Base-by-base conservation (phyloP, 2,888 invertebrate species). In the Drosophila parthenogenetica region DNA sequence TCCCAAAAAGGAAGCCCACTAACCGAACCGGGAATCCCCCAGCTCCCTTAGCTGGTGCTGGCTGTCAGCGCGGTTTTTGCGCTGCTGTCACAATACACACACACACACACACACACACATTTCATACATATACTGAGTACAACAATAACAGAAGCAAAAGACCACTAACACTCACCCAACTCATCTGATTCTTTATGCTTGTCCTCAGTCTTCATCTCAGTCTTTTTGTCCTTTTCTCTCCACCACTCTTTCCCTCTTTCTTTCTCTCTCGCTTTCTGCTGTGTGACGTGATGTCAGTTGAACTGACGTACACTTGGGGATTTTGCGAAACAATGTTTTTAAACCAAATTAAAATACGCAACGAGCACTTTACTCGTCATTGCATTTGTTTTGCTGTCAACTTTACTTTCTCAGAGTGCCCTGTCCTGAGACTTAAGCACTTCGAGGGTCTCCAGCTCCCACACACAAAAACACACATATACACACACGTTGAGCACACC, bases 281-380 rank as follows among this genome's bases (percentile, higher is more conserved):
- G 63, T 72, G 85, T 74, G 89, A 88, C 87, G 77, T 88, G 89
- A 83, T 81, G 88, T 82, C 82, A 88, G 82, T 61, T 81, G 76
- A 77, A 64, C 76, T 75, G 76, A 79, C 89, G 66, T 70, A 77
- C 87, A 72, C 87, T 83, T 86, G 84, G 84, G 82, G 88, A 88
- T 83, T 86, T 69, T 83, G 87, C 87, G 82, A 86, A 88, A 88
- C 82, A 83, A 88, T 83, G 89, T 83, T 83, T 83, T 83, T 83
- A 83, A 83, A 83, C 89, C 89, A 83, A 83, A 83, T 83, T 83
- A 83, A 83, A 83, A 83, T 83, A 83, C 82, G 82, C 82, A 83
- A 88, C 89, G 82, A 83, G 82, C 82, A 83, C 82, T 83, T 83
- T 83, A 88, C 89, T 87, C 89, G 87, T 81, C 78, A 73, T 78